Conservation (phyloP, 2,113 vertebrate genomes). For the Ammospiza caudacuta region DNA sequence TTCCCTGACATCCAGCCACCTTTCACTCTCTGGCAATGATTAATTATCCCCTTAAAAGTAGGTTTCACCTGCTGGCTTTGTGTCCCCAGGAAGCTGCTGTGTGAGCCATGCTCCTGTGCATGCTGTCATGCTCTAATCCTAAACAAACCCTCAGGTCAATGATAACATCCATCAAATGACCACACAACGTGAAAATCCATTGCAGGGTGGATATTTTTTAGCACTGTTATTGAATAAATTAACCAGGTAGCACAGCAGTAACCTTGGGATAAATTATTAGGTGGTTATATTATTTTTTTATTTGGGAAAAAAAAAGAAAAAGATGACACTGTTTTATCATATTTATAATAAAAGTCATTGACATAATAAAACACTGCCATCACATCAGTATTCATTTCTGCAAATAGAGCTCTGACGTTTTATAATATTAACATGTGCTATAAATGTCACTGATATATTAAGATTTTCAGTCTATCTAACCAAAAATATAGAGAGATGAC, state of each 20-base stretch:
- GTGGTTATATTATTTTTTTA: constrained; percentile 55
- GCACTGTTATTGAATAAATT: constrained; percentile 9
- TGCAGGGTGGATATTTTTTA: background rate
- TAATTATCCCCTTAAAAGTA: constrained; percentile 8
- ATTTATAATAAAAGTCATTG: constrained; percentile 76
- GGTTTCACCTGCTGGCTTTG: background rate
- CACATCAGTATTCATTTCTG: constrained; percentile 78
- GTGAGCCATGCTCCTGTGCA: background rate
- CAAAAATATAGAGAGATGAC: constrained; percentile 72
- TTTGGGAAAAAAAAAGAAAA: background rate
- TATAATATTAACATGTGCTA: constrained; percentile 84
- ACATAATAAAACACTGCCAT: constrained; percentile 77
- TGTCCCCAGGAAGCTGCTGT: background rate
- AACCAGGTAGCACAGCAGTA: background rate
- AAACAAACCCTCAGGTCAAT: constrained; percentile 5
- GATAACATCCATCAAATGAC: constrained; percentile 21
- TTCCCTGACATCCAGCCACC: background rate
- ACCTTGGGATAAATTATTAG: constrained; percentile 56
- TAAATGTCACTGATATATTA: constrained; percentile 85
- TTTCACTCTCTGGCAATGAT: background rate
- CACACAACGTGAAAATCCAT: constrained; percentile 17
- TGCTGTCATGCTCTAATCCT: background rate
- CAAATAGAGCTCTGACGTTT: constrained; percentile 78
- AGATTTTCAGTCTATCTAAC: constrained; percentile 78
- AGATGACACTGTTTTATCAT: constrained; percentile 56